Evolutionary conservation across 92 coral and sea anemone species (phyloP).

Genomic region (Porites rus): DNA sequence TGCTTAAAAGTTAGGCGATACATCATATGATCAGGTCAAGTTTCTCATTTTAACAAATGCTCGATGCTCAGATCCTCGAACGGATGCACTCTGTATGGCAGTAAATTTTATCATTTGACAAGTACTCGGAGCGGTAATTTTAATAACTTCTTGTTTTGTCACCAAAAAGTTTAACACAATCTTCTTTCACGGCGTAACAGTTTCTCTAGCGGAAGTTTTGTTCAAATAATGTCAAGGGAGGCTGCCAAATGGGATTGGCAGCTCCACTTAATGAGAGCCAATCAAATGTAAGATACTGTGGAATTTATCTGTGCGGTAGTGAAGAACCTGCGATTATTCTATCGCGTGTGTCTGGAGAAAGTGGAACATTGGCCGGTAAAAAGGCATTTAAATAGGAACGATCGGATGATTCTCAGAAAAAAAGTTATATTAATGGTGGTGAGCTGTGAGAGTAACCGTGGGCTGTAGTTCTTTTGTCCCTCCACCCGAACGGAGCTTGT

Average conservation of each 20-base stretch:
- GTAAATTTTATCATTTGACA: too few relatives aligned
- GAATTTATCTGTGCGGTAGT: background rate
- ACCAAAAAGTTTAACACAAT: too few relatives aligned
- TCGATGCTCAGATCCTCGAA: too few relatives aligned
- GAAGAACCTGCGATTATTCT: background rate
- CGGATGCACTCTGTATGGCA: too few relatives aligned
- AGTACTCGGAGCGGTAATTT: too few relatives aligned
- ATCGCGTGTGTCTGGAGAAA: background rate
- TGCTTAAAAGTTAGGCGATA: too few relatives aligned
- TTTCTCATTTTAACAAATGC: too few relatives aligned
- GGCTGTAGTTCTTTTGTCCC: background rate
- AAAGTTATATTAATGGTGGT: background rate
- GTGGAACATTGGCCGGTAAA: background rate
- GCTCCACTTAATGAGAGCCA: background rate
- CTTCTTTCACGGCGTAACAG: background rate
- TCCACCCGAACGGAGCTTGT: too few relatives aligned
- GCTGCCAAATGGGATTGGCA: conserved; percentile 5
- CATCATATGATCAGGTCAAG: too few relatives aligned
- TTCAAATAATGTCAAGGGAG: background rate
- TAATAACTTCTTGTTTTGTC: too few relatives aligned
- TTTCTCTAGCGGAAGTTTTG: background rate
- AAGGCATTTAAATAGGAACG: background rate
- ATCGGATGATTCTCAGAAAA: too few relatives aligned
- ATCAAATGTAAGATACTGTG: background rate
- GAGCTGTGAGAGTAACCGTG: background rate